Conservation (phyloP, 2,113 vertebrate genomes). For the Cnemophilus loriae region DNA sequence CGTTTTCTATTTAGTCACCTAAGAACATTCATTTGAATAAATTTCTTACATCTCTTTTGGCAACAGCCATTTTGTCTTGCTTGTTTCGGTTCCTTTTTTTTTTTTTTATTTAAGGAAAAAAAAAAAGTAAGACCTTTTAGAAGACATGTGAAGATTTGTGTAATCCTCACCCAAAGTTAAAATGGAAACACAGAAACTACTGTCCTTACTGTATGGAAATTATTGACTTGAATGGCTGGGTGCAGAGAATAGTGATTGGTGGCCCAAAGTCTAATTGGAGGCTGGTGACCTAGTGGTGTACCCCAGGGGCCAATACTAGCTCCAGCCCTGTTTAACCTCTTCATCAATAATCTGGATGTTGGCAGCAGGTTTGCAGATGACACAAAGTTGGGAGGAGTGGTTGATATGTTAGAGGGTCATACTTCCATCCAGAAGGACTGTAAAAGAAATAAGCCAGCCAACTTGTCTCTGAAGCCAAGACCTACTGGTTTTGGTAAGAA, state of each 20-base stretch:
- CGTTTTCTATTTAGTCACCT: neutral
- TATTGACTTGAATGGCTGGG: neutral
- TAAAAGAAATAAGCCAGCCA: neutral
- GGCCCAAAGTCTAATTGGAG: neutral
- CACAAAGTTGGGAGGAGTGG: neutral
- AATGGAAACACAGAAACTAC: neutral
- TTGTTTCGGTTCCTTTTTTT: neutral
- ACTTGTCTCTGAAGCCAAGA: neutral
- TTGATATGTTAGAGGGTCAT: neutral
- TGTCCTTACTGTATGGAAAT: neutral
- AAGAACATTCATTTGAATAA: neutral
- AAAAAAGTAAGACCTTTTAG: neutral
- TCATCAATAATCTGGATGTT: neutral
- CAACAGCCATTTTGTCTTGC: neutral
- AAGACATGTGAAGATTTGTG: neutral
- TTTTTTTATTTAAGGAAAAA: neutral
- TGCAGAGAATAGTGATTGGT: neutral
- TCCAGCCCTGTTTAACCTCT: neutral
- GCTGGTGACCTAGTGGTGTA: rapidly evolving
- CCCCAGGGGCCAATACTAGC: too few relatives aligned
- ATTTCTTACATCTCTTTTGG: neutral
- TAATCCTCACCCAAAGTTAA: neutral
- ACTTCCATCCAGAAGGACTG: neutral
- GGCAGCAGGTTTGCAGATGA: neutral
- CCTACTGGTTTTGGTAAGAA: neutral